Base-by-base conservation (phyloP, 1,140 invertebrate genomes). In the Araneus ventricosus region DNA sequence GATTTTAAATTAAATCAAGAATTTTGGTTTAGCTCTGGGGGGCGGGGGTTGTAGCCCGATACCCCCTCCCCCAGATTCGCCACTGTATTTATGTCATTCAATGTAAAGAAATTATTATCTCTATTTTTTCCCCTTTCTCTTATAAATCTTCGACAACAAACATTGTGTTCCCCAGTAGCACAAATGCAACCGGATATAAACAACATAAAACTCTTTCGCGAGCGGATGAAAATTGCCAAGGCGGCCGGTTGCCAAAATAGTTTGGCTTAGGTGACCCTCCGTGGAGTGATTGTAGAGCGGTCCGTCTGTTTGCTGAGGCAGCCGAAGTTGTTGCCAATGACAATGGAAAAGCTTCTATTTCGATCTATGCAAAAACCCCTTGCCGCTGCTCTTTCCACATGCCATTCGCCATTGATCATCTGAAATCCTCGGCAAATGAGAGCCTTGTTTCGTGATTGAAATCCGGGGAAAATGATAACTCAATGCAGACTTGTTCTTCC, bases 341-440 rank as follows among this genome's bases (percentile, higher is more conserved):
- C 87, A 88, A 88, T 88, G 87, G 87, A 70, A 88, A 67, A 27
- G 22, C 8, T 70, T 45, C 63, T 75, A 88, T 88, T 88, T 88
- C 34, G 37, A 87, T 20, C 37, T 34, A 27, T 67, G 27, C n/a
- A 67, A 67, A 67, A 67, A 27, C 7, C 7, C 17, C 24, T 30
- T 24, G 24, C 24, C 24, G 24, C 14, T n/a, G n/a, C n/a, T 27
- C 27, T 67, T 63, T 67, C 27, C 63, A 27, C 10, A 67, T 67
- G 63, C 63, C 63, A 30, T 30, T 63, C 63, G 27, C 27, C 63
- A 67, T 67, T 67, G 63, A 67, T n/a, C 27, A 24, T 67, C n/a
- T 67, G 14, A 27, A 67, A 30, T 67, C 63, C 17, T 14, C 45
- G 3, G 17, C 10, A 8, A 52, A 14, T 14, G 45, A 52, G 10